Conservation (phyloP, 2,113 vertebrate genomes). For the Narcine bancroftii region DNA sequence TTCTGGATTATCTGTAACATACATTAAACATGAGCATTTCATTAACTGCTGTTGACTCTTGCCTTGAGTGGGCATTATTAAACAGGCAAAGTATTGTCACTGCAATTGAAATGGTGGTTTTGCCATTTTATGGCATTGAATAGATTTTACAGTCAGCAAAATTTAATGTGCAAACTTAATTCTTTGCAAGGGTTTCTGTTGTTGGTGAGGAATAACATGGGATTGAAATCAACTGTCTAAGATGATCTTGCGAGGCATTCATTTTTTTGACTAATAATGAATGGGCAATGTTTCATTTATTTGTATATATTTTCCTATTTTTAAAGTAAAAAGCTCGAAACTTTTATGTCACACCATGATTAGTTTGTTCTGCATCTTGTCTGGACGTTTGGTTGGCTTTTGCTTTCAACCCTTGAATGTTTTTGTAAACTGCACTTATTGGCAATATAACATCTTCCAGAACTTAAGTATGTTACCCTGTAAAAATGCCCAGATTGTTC, state of each 20-base stretch:
- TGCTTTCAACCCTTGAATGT: background rate
- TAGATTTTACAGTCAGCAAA: slow-evolving; percentile 11
- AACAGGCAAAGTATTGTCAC: slow-evolving; percentile 9
- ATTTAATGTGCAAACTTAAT: slow-evolving; percentile 8
- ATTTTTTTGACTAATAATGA: no score
- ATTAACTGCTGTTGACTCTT: background rate
- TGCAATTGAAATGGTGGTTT: background rate
- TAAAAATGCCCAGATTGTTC: background rate
- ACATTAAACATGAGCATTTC: slow-evolving; percentile 5
- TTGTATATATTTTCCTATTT: background rate
- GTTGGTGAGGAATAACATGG: background rate
- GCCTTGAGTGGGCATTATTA: background rate
- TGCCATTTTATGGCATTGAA: background rate
- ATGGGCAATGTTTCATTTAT: background rate
- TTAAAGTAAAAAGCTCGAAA: background rate
- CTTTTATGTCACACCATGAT: background rate
- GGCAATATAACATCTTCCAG: no score
- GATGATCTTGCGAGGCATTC: no score
- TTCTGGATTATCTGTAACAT: background rate
- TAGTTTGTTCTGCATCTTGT: background rate
- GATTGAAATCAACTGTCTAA: background rate
- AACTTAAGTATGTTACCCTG: background rate
- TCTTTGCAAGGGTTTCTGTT: background rate
- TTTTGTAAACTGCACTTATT: background rate
- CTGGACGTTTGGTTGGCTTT: background rate